Evolutionary conservation across 1,140 invertebrate species (phyloP).

Genomic region (Ylistrum balloti): DNA sequence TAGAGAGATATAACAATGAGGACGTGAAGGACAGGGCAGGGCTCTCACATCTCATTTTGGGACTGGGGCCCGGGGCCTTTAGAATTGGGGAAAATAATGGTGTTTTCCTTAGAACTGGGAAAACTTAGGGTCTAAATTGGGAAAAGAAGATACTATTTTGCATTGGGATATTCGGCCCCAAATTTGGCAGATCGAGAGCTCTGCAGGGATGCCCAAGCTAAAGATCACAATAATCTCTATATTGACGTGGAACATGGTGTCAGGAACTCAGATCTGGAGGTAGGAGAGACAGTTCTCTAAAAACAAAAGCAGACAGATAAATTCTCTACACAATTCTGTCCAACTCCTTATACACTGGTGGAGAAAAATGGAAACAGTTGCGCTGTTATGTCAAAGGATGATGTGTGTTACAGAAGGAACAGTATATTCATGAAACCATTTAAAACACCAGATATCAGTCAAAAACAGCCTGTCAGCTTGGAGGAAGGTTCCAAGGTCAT

Average conservation of each 20-base stretch:
- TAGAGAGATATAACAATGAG: not conserved
- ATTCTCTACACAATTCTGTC: constrained; percentile 49
- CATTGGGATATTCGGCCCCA: too few species aligned
- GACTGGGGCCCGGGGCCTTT: too few species aligned
- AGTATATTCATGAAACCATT: constrained; percentile 54
- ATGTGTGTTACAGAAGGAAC: constrained; percentile 55
- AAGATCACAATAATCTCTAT: constrained; percentile 58
- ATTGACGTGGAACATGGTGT: constrained; percentile 56
- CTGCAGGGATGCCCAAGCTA: constrained; percentile 42
- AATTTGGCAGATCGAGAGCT: too few species aligned
- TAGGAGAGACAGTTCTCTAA: constrained; percentile 55
- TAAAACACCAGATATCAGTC: not conserved
- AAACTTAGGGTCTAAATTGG: too few species aligned
- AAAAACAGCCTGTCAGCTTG: not conserved
- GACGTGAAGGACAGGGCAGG: too few species aligned
- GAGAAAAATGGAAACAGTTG: constrained; percentile 55
- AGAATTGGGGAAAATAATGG: too few species aligned
- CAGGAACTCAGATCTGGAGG: constrained; percentile 12
- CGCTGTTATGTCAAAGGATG: constrained; percentile 54
- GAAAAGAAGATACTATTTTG: too few species aligned
- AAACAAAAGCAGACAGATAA: constrained; percentile 57
- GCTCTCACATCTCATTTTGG: too few species aligned
- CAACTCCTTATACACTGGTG: constrained; percentile 56
- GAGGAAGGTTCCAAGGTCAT: not conserved
- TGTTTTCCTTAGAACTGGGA: too few species aligned